Conservation (phyloP, 2,888 invertebrate species). For the Euplexia lucipara region DNA sequence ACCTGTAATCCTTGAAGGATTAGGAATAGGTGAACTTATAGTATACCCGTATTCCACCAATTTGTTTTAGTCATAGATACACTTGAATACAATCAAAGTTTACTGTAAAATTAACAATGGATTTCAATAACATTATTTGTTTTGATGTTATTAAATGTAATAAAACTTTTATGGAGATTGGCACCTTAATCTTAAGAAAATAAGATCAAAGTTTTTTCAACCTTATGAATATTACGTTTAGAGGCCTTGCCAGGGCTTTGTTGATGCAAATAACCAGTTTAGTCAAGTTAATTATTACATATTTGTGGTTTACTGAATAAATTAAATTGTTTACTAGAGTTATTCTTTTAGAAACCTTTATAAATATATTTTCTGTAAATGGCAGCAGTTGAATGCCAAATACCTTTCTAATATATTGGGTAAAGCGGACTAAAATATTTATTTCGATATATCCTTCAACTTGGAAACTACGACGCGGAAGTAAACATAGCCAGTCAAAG, state of each 20-base stretch:
- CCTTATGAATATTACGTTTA: constrained; percentile 12
- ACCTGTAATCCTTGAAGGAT: too few species aligned
- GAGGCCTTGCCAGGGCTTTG: constrained; percentile 13
- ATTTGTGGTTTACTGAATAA: constrained; percentile 27
- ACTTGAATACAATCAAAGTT: neutral
- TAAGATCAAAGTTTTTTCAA: constrained; percentile 15
- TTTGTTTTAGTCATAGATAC: neutral
- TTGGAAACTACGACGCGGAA: constrained; percentile 65
- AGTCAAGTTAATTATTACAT: constrained; percentile 21
- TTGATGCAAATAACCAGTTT: constrained; percentile 42
- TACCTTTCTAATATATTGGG: constrained; percentile 50
- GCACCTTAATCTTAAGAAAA: neutral
- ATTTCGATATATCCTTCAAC: constrained; percentile 61
- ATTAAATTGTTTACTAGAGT: constrained; percentile 28
- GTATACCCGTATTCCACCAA: too few species aligned
- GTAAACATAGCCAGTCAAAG: constrained; percentile 54
- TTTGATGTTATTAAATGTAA: neutral
- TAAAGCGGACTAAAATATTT: constrained; percentile 28
- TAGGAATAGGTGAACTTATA: too few species aligned
- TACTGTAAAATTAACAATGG: neutral
- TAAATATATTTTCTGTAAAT: constrained; percentile 33
- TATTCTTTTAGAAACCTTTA: neutral
- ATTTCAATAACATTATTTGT: neutral
- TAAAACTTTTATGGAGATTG: neutral
- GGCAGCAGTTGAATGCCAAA: constrained; percentile 47